Percentiles rank a stretch among this genome's conserved stretches.
phyloP scores from a whole-genome alignment of 2,113 vertebrate species.

The Panthera leo region DNA sequence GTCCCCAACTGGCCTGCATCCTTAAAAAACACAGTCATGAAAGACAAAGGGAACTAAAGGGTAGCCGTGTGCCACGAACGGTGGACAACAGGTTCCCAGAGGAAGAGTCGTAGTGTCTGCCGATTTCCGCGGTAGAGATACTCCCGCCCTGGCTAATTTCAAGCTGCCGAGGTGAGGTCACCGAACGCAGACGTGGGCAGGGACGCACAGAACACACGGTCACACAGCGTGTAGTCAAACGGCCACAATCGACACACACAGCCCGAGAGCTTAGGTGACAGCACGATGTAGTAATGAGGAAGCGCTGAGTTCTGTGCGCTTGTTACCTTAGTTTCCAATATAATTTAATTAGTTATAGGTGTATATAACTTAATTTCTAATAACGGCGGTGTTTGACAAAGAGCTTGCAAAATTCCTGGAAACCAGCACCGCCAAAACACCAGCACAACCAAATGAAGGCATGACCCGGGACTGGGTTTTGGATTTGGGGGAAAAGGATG shows the following conservation, averaged over 20 bases:
- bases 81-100: neutral
- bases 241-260: accelerated
- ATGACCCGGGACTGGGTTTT: neutral
- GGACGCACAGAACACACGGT: no score
- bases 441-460: neutral
- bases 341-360: neutral
- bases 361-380: neutral
- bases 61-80: neutral
- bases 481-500: neutral
- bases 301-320: neutral
- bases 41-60: neutral
- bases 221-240: neutral
- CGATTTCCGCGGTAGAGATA: neutral
- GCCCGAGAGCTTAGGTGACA: neutral
- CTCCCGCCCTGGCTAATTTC: neutral
- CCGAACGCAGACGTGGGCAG: accelerated
- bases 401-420: neutral
- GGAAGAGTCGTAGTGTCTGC: neutral
- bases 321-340: neutral
- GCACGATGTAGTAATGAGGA: neutral
- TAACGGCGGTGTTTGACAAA: neutral
- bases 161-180: neutral
- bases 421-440: neutral
- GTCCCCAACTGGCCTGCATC: neutral
- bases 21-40: no score